Conservation (phyloP, 2,888 invertebrate genomes). For the Gymnosoma rotundatum region DNA sequence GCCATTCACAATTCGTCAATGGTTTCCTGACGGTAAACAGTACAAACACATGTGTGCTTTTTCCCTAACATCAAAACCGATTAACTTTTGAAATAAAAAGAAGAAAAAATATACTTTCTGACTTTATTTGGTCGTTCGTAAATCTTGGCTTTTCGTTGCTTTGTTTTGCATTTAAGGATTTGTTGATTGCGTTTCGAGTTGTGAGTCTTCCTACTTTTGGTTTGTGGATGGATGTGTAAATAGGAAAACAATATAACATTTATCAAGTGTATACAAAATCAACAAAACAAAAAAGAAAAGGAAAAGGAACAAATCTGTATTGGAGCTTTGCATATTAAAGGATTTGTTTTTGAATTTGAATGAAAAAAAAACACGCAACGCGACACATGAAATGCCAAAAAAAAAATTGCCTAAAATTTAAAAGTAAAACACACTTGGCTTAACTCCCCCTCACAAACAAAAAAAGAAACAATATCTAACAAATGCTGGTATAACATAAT, state of each 20-base stretch:
- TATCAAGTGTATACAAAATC: conserved; percentile 40
- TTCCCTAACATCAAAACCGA: conserved; percentile 61
- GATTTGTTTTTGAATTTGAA: conserved; percentile 51
- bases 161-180: conserved; percentile 67
- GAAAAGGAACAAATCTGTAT: not conserved
- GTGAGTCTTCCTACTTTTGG: conserved; percentile 12
- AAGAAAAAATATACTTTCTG: conserved; percentile 18
- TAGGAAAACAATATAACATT: conserved; percentile 50
- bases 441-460: not conserved
- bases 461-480: conserved; percentile 8
- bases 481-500: conserved; percentile 22
- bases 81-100: conserved; percentile 24
- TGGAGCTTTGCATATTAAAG: conserved; percentile 64
- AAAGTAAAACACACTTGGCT: conserved; percentile 23
- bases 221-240: conserved; percentile 2
- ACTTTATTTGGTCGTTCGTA: conserved; percentile 45
- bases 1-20: conserved; percentile 38
- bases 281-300: too few relatives aligned
- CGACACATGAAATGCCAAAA: conserved; percentile 14
- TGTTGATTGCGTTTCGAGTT: conserved; percentile 67
- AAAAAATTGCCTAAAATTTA: conserved; percentile 24
- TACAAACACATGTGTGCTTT: conserved; percentile 62
- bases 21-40: conserved; percentile 28
- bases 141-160: conserved; percentile 58
- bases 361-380: conserved; percentile 15